A percentile compares a stretch with the other conserved stretches of the same genome.
Conservation (phyloP, 2,888 invertebrate genomes). For the Ptilodon capucinus region DNA sequence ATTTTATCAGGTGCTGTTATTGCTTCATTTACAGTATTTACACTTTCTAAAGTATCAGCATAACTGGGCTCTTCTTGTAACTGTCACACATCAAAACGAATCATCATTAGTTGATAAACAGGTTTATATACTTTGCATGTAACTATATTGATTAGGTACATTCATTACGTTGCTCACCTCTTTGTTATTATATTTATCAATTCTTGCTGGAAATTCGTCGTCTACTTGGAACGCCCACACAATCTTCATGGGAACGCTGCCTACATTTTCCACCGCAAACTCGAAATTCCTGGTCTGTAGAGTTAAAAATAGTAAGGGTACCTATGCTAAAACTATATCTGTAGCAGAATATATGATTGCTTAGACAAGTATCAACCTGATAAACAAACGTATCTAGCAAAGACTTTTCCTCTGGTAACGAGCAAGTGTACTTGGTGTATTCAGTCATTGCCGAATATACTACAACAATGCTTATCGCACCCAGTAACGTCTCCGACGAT, state of each 20-base stretch:
- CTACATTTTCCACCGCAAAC: conserved; percentile 61
- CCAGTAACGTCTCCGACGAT: conserved; percentile 36
- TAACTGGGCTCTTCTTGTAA: background rate
- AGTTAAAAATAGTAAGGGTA: background rate
- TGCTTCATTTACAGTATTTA: background rate
- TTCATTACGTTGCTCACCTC: conserved; percentile 20
- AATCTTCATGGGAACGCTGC: conserved; percentile 68
- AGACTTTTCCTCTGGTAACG: conserved; percentile 57
- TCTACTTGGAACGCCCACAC: conserved; percentile 67
- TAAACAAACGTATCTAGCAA: conserved; percentile 83
- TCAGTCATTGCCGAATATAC: conserved; percentile 77
- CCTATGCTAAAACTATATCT: no score
- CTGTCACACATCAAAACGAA: background rate
- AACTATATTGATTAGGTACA: no score
- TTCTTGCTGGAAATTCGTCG: conserved; percentile 65
- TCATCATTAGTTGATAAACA: background rate
- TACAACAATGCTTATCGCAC: conserved; percentile 65
- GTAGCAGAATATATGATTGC: no score
- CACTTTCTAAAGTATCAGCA: background rate
- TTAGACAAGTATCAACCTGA: no score
- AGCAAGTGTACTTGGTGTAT: conserved; percentile 74
- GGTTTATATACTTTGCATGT: no score
- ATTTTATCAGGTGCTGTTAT: background rate
- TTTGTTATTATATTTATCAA: conserved; percentile 46
- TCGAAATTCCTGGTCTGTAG: conserved; percentile 57